Conservation (phyloP, 1,140 invertebrate genomes). For the Drosophila kanapiae region DNA sequence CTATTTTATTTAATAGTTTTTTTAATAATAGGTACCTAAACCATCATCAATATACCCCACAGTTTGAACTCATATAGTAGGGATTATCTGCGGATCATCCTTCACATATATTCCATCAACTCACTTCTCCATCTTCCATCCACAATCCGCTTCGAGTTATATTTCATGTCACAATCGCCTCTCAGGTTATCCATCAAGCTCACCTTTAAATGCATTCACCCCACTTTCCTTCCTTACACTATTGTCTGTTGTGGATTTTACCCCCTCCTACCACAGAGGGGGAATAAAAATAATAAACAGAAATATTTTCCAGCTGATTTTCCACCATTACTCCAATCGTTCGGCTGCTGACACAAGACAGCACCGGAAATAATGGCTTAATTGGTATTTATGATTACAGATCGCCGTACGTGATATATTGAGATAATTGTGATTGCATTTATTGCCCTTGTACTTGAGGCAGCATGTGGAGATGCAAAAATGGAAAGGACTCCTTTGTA, state of each 20-base stretch:
- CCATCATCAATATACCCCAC: not conserved
- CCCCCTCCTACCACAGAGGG: conserved; percentile 3
- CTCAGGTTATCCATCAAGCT: conserved; percentile 61
- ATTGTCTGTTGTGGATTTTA: conserved; percentile 38
- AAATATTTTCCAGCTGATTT: conserved; percentile 52
- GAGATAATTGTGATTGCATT: conserved; percentile 45
- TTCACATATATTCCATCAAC: conserved; percentile 14
- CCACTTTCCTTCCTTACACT: not conserved
- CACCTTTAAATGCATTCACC: conserved; percentile 29
- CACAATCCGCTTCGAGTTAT: conserved; percentile 47
- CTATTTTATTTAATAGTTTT: not conserved
- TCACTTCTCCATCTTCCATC: not conserved
- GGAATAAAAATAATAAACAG: conserved; percentile 51
- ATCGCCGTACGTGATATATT: conserved; percentile 49
- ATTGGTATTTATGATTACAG: conserved; percentile 72
- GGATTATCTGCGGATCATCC: conserved; percentile 21
- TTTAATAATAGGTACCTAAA: not conserved
- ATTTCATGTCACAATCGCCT: conserved; percentile 53
- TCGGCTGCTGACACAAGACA: conserved; percentile 44
- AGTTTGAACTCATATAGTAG: too few relatives aligned
- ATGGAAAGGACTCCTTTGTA: conserved; percentile 3
- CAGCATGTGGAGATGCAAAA: conserved; percentile 9
- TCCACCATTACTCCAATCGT: conserved; percentile 9
- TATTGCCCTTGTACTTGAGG: conserved; percentile 30
- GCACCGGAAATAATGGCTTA: conserved; percentile 69